Evolutionary conservation across 2,888 invertebrate genomes (phyloP).

Genomic region (Minunthozetes semirufus): DNA sequence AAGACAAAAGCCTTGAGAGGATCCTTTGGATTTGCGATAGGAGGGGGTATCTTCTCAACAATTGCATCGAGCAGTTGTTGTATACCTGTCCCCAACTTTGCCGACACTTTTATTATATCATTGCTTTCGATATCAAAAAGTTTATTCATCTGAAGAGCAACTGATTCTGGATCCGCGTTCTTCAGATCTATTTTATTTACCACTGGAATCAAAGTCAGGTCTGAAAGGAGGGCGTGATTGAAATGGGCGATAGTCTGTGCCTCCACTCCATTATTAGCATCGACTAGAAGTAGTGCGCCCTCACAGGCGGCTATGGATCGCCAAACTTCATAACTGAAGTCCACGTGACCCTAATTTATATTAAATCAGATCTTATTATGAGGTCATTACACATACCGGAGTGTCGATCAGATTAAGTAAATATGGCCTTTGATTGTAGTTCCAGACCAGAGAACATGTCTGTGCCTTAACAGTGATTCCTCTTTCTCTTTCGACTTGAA

Average conservation of each 20-base stretch:
- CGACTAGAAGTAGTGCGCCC: constrained; percentile 87
- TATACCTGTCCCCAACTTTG: constrained; percentile 81
- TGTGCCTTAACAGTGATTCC: constrained; percentile 99
- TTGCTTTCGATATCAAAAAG: constrained; percentile 71
- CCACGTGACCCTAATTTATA: constrained; percentile 71
- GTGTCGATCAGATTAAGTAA: constrained; percentile 93
- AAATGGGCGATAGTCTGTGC: constrained; percentile 98
- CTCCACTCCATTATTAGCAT: constrained; percentile 88
- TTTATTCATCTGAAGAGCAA: constrained; percentile 66
- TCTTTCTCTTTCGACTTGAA: constrained; percentile 81
- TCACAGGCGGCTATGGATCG: constrained; percentile 86
- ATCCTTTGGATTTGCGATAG: constrained; percentile 47
- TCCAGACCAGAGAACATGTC: constrained; percentile 71
- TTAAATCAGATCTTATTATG: background rate
- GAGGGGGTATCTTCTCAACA: constrained; percentile 67
- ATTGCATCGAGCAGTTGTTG: constrained; percentile 67
- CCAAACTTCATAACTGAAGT: constrained; percentile 91
- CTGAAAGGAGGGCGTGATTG: constrained; percentile 73
- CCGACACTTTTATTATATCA: constrained; percentile 75
- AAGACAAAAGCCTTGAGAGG: constrained; percentile 75
- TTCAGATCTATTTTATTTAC: constrained; percentile 95
- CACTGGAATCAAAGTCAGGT: constrained; percentile 78
- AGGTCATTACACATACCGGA: constrained; percentile 53
- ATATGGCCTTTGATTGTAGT: constrained; percentile 59
- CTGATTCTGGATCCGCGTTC: constrained; percentile 75